phyloP scores from a whole-genome alignment of 1,140 invertebrate species.

The Lithobius niger region DNA sequence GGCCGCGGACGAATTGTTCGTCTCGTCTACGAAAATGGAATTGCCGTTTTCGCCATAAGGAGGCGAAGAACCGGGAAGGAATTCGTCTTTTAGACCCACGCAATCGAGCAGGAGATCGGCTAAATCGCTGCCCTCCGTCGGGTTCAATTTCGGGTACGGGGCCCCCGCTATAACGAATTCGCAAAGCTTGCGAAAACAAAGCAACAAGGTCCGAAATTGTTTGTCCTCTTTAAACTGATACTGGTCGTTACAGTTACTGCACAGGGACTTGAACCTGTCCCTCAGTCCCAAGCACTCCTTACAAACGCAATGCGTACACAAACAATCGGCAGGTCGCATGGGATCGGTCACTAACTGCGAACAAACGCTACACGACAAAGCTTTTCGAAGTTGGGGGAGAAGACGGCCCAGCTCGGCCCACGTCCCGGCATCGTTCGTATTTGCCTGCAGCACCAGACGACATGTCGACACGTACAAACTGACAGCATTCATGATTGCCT shows the following conservation, averaged over 20 bases:
- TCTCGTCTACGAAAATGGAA: constrained; percentile 52
- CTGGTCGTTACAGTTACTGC: constrained; percentile 71
- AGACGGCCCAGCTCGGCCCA: constrained; percentile 68
- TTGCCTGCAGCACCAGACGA: constrained; percentile 57
- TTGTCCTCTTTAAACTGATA: constrained; percentile 68
- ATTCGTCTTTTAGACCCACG: constrained; percentile 57
- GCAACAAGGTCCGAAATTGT: constrained; percentile 58
- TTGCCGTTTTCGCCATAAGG: constrained; percentile 56
- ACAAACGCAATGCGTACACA: constrained; percentile 80
- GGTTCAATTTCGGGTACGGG: constrained; percentile 42
- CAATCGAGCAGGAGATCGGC: constrained; percentile 65
- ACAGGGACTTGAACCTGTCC: constrained; percentile 68
- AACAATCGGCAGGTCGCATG: constrained; percentile 58
- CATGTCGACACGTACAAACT: constrained; percentile 71
- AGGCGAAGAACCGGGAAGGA: constrained; percentile 49
- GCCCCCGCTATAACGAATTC: constrained; percentile 57
- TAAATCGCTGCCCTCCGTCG: constrained; percentile 40
- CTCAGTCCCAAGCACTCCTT: constrained; percentile 60
- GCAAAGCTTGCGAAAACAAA: constrained; percentile 79
- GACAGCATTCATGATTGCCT: constrained; percentile 55
- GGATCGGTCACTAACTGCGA: constrained; percentile 66
- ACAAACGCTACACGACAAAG: constrained; percentile 76
- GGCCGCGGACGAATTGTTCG: constrained; percentile 25
- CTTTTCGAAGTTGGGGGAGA: constrained; percentile 67
- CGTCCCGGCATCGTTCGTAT: constrained; percentile 48